Base-by-base conservation (phyloP, 2,888 invertebrate genomes). In the Agriotes lineatus region DNA sequence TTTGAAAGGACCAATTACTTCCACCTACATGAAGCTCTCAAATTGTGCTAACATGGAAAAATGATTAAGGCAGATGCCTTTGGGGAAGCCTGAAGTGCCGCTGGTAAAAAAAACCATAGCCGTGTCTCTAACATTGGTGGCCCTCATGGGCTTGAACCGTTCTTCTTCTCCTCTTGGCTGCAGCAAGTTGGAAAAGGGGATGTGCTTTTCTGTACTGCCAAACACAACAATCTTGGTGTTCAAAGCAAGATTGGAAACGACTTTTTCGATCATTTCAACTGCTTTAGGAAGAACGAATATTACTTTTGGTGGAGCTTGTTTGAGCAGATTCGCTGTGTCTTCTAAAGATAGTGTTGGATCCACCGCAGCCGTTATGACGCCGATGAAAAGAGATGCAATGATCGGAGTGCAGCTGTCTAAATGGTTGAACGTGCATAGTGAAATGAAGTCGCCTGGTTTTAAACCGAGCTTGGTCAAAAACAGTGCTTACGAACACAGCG, bases 331-430 rank as follows among this genome's bases (percentile, higher is more conserved):
- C 19, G 54, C 67, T 2, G 70, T 74, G 10, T 80, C 77, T 14
- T 61, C 56, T 4, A 65, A 25, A 1, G 76, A 73, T 54, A 80
- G 67, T 0, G 72, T 74, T 1, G 78, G 78, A 62, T 82, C 79
- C 12, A 82, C 62, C 4, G 76, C 75, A 1, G 78, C 76, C 0
- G 78, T 66, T 58, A 75, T 77, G 4, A 78, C 79, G 1, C 87
- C 87, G 4, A 85, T 79, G 71, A 82, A 86, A 2, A 86, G 71
- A 0, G 85, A 83, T 0, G 86, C 86, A 42, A 87, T 83, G 57
- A 85, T 82, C 0, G 87, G 86, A 18, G 87, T 80, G 1, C 78
- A 77, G 7, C 84, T 75, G 61, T 87, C 82, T 2, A 86, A 30
- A 30, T 85, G 85, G 69, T 85, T 87, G 0, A 83, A 82, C 1